A percentile compares a stretch with the other conserved stretches of the same genome.
Evolutionary conservation across 2,113 vertebrate species (phyloP).

Genomic region (Sigmodon hispidus): DNA sequence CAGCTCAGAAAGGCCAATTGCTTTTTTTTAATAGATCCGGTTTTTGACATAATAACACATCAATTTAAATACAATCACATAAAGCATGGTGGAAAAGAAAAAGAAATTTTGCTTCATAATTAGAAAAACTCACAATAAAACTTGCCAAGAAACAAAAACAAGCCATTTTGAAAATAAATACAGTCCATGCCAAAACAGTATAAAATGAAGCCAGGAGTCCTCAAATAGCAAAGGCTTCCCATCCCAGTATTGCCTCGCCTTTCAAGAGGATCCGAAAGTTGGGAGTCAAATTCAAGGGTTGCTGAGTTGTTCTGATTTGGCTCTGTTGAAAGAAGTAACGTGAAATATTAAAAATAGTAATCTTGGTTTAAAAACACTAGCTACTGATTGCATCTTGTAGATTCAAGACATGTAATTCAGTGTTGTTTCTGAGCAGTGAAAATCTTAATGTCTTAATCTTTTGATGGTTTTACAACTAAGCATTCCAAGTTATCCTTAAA

Average conservation of each 20-base stretch:
- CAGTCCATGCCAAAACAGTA: constrained; percentile 90
- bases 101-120: constrained; percentile 89
- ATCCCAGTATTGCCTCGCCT: constrained; percentile 79
- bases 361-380: constrained; percentile 20
- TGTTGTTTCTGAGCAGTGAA: background rate
- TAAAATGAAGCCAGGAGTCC: constrained; percentile 88
- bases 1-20: constrained; percentile 90
- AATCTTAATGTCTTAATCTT: background rate
- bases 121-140: constrained; percentile 91
- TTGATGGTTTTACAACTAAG: background rate
- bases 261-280: constrained; percentile 78
- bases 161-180: constrained; percentile 91
- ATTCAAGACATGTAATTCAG: background rate
- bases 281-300: constrained; percentile 89
- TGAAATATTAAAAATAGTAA: constrained; percentile 50
- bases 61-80: constrained; percentile 92
- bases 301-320: constrained; percentile 93
- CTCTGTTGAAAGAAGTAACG: constrained; percentile 85
- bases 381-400: background rate
- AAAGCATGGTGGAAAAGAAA: constrained; percentile 90
- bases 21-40: constrained; percentile 90
- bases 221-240: constrained; percentile 80
- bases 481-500: constrained; percentile 14
- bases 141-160: constrained; percentile 86
- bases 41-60: constrained; percentile 91